A percentile compares a stretch with the other conserved stretches of the same genome.
Evolutionary conservation across 2,888 invertebrate species (phyloP).

Genomic region (Endomychus coccineus): DNA sequence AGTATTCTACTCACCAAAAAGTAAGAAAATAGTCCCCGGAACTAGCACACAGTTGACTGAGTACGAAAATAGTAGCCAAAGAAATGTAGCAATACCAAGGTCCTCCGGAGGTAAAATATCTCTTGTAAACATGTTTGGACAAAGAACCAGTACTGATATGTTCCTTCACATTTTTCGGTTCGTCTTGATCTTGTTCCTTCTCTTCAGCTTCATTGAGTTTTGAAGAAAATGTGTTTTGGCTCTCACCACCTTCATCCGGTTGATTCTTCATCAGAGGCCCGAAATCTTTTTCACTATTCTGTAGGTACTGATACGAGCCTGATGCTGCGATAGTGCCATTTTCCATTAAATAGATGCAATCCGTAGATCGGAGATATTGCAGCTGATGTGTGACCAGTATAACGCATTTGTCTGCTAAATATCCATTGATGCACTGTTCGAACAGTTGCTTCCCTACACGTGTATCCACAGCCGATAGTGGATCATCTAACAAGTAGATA

Average conservation of each 20-base stretch:
- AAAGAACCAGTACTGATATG: slow-evolving; percentile 52
- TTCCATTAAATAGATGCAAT: slow-evolving; percentile 47
- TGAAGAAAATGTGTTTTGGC: not conserved
- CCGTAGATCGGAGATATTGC: slow-evolving; percentile 51
- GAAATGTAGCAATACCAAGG: slow-evolving; percentile 53
- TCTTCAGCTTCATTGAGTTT: not conserved
- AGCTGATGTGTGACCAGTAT: slow-evolving; percentile 68
- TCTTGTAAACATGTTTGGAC: slow-evolving; percentile 49
- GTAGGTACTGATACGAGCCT: slow-evolving; percentile 57
- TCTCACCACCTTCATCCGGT: slow-evolving; percentile 24
- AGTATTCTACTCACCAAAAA: slow-evolving; percentile 65
- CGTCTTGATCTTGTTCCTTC: slow-evolving; percentile 2
- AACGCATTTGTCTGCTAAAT: slow-evolving; percentile 57
- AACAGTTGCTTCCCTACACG: slow-evolving; percentile 80
- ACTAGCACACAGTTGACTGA: slow-evolving; percentile 66
- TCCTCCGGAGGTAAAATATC: slow-evolving; percentile 69
- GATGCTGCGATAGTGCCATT: slow-evolving; percentile 50
- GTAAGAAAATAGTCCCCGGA: slow-evolving; percentile 74
- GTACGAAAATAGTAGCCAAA: slow-evolving; percentile 55
- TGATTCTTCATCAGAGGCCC: slow-evolving; percentile 45
- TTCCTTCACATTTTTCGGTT: slow-evolving; percentile 47
- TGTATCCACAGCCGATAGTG: slow-evolving; percentile 79
- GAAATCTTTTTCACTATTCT: slow-evolving; percentile 47
- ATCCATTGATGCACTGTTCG: slow-evolving; percentile 60
- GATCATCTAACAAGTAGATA: slow-evolving; percentile 80